These are phyloP conservation scores for Prunella himalayana DNA, from an alignment of 2,113 vertebrate species.

Conservation along the genomic window DNA sequence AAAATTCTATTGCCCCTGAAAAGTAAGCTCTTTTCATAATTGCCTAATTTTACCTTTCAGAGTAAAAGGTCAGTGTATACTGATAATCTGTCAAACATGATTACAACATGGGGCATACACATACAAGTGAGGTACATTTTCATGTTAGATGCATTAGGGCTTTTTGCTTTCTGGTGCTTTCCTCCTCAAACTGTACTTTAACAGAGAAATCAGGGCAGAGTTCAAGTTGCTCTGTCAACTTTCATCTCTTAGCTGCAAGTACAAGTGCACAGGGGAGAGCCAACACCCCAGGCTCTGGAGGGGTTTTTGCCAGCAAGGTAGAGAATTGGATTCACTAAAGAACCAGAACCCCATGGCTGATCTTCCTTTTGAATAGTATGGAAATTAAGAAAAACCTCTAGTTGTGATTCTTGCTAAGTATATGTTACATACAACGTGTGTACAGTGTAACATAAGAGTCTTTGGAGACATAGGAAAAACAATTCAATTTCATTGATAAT, in stretches of 20 bases:
- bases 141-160: neutral
- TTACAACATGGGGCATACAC: fast-evolving
- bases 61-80: neutral
- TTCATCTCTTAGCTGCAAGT: neutral
- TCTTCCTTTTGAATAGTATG: neutral
- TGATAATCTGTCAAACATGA: neutral
- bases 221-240: neutral
- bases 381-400: neutral
- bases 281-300: neutral
- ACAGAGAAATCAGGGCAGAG: neutral
- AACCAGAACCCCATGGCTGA: neutral
- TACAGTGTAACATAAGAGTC: neutral
- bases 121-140: neutral
- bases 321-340: neutral
- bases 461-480: neutral
- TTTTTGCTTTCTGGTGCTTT: neutral
- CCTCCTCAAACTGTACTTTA: neutral
- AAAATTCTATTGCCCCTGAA: neutral
- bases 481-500: neutral
- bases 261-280: neutral
- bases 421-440: neutral
- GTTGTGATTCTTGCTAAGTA: neutral
- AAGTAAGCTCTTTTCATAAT: neutral
- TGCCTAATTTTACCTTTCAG: neutral
- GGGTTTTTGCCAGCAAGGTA: neutral